Base-by-base conservation (phyloP, 2,797 vertebrate genomes). In the Anabas testudineus region DNA sequence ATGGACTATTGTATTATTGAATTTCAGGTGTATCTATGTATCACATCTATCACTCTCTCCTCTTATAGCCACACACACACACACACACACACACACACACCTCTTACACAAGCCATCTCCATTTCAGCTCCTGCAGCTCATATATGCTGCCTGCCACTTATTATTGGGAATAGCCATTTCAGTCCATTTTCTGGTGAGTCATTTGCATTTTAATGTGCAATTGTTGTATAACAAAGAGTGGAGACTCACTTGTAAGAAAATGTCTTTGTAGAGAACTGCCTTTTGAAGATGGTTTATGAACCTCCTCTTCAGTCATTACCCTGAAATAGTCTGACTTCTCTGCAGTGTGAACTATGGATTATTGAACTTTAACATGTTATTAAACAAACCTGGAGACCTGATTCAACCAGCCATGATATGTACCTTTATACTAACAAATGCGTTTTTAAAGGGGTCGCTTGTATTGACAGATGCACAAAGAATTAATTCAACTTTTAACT, bases 131-230 rank as follows among this genome's bases (percentile, higher is more conserved):
- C 74, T 24, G 5, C 64, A 68, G 67, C 57, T 80, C 39, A 3
- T 12, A 1, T 61, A 18, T 55, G 19, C 62, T 74, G 41, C 63
- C 71, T 62, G 45, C 83, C 55, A 81, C 73, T 57, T 75, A 80
- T 70, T 84, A 77, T 77, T 81, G 39, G 42, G 43, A 62, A 62
- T 41, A 72, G 71, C 67, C 56, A 75, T 82, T 84, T 77, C 58
- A 71, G 51, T 82, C 70, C 66, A 63, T 82, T 42, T 53, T 42
- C 71, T 22, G 45, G 47, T 70, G 36, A 46, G 22, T 78, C 70
- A 76, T 83, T 79, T 81, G 69, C 71, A 80, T 80, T 81, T 79
- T 76, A 56, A 84, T 84, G 60, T 66, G 53, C 69, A 67, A 80
- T 78, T 75, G 65, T 69, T 63, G 41, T 37, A 37, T 77, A 39